Conservation (phyloP, 2,113 vertebrate species). For the Bubalus kerabau region DNA sequence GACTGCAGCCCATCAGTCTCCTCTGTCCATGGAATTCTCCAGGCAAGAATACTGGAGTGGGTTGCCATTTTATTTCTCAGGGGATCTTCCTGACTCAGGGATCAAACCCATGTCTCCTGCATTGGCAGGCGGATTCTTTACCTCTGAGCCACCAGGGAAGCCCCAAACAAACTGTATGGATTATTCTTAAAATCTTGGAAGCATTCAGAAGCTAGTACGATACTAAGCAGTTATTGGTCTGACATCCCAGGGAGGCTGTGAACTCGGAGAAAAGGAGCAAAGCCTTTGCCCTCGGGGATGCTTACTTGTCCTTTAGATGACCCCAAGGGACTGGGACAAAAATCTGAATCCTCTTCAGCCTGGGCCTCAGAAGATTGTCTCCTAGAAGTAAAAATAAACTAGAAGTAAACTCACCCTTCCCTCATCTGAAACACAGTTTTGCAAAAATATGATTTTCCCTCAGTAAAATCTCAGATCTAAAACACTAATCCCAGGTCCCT, state of each 20-base stretch:
- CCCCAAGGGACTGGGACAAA: not conserved
- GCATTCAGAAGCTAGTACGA: not conserved
- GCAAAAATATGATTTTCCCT: not conserved
- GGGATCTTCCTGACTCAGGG: not conserved
- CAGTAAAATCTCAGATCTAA: not conserved
- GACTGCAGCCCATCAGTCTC: not conserved
- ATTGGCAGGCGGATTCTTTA: not conserved
- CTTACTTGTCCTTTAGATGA: not conserved
- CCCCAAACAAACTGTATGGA: not conserved
- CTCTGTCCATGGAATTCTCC: not conserved
- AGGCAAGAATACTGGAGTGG: not conserved
- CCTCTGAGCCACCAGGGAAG: not conserved
- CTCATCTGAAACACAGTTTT: not conserved
- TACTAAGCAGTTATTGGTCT: not conserved
- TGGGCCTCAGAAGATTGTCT: not conserved
- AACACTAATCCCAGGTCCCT: not conserved
- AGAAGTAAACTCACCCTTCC: not conserved
- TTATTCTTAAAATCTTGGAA: not conserved
- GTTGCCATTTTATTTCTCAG: not conserved
- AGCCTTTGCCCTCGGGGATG: not conserved
- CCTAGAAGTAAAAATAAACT: not conserved
- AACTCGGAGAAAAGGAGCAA: not conserved
- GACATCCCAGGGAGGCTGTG: not conserved
- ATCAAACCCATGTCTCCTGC: not conserved
- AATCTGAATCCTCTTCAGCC: not conserved